Percentiles rank a stretch among this genome's conserved stretches.
Evolutionary conservation across 2,113 vertebrate genomes (phyloP).

Genomic region (Anhinga anhinga): DNA sequence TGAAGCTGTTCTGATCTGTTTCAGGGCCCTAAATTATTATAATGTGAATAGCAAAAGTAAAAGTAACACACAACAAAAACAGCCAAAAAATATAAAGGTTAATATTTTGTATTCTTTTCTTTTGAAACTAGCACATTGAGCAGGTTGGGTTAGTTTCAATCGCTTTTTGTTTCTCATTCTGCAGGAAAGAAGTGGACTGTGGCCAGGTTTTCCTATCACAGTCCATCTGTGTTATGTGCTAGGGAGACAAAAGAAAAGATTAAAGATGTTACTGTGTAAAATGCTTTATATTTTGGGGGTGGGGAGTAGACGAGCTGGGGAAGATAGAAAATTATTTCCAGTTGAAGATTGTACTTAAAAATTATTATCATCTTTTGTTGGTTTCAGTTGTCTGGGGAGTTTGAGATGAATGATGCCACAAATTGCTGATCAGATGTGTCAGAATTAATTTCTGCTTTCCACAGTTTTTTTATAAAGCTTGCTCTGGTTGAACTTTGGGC

Average conservation of each 20-base stretch:
- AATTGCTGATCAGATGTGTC: slow-evolving; percentile 71
- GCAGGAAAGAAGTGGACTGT: slow-evolving; percentile 42
- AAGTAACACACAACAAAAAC: not conserved
- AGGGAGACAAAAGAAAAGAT: slow-evolving; percentile 62
- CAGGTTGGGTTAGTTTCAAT: slow-evolving; percentile 34
- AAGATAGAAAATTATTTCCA: slow-evolving; percentile 70
- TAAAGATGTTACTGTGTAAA: slow-evolving; percentile 55
- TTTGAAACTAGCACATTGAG: slow-evolving; percentile 3
- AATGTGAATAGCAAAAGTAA: not conserved
- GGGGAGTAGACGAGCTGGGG: not conserved
- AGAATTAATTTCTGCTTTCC: slow-evolving; percentile 69
- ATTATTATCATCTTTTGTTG: slow-evolving; percentile 60
- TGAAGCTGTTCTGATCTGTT: not conserved
- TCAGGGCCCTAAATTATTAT: not conserved
- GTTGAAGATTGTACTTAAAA: slow-evolving; percentile 55
- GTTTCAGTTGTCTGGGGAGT: slow-evolving; percentile 60
- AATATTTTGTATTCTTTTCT: not conserved
- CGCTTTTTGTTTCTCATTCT: slow-evolving; percentile 43
- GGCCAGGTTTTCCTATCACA: slow-evolving; percentile 61
- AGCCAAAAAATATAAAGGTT: not conserved
- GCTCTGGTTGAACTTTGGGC: slow-evolving; percentile 49
- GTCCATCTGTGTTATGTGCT: slow-evolving; percentile 59
- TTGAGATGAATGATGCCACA: slow-evolving; percentile 64
- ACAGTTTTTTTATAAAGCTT: slow-evolving; percentile 24
- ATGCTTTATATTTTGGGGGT: slow-evolving; percentile 33